A percentile compares a stretch with the other conserved stretches of the same genome.
phyloP scores from a whole-genome alignment of 2,797 vertebrate species.

The Bradypus variegatus region DNA sequence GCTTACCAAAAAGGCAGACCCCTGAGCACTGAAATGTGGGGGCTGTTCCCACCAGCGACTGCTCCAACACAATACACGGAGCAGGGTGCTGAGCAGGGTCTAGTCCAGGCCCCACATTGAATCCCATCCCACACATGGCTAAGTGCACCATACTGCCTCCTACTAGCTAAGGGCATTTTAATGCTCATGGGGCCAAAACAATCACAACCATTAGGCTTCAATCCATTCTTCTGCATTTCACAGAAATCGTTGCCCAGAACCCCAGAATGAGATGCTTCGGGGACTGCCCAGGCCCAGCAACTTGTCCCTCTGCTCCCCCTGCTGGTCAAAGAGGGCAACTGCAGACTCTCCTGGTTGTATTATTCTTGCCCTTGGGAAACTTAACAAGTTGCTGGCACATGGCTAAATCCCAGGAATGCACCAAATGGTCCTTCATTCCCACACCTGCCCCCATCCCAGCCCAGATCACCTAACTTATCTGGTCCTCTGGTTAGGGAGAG shows the following conservation, averaged over 20 bases:
- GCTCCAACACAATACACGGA: not conserved
- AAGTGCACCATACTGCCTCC: too few relatives aligned
- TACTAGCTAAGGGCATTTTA: not conserved
- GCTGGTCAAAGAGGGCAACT: not conserved
- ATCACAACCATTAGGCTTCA: not conserved
- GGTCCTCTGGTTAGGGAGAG: not conserved
- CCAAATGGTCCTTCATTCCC: not conserved
- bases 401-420: not conserved
- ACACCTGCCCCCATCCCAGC: not conserved
- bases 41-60: fast-evolving
- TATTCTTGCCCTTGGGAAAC: not conserved
- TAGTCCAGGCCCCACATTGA: not conserved
- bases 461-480: not conserved
- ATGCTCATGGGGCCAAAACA: not conserved
- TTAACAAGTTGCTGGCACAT: not conserved
- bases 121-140: not conserved
- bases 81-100: too few relatives aligned
- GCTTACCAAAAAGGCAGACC: not conserved
- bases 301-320: conserved; percentile 30
- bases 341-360: not conserved
- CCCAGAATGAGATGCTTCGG: not conserved
- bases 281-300: not conserved
- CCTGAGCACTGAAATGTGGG: not conserved
- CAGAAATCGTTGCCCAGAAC: not conserved
- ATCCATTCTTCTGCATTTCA: not conserved